A percentile compares a stretch with the other conserved stretches of the same genome.
These are phyloP conservation scores for Caenorhabditis sp. DNA, from an alignment of 2,888 invertebrate species.

Conservation along the genomic window DNA sequence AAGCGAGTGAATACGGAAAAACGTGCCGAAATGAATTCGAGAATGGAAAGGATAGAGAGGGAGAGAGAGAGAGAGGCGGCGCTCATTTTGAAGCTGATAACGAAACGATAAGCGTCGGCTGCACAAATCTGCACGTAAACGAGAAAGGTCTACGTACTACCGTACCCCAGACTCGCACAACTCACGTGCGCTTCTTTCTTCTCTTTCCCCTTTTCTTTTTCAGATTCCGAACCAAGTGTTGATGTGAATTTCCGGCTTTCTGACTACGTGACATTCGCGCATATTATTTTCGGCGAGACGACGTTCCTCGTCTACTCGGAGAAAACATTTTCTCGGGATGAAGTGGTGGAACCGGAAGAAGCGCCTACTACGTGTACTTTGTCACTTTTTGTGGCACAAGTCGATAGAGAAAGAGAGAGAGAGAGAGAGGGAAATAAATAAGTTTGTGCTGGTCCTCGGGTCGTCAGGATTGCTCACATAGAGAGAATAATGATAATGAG, in stretches of 20 bases:
- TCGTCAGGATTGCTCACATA: background rate
- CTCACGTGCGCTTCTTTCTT: background rate
- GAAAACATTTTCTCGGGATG: background rate
- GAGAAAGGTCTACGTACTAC: background rate
- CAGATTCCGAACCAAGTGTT: constrained; percentile 19
- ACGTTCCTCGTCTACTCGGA: constrained; percentile 29
- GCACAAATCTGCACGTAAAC: constrained; percentile 41
- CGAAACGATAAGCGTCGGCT: constrained; percentile 13
- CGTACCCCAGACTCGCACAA: background rate
- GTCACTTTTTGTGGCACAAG: constrained; percentile 31
- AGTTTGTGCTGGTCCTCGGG: background rate
- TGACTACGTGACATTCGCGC: constrained; percentile 41
- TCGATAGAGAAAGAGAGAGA: constrained; percentile 2
- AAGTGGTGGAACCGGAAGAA: constrained; percentile 1
- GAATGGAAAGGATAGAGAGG: constrained; percentile 17
- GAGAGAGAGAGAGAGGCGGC: background rate
- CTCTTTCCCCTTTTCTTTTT: background rate
- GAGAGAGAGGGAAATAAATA: constrained; percentile 1
- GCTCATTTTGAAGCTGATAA: constrained; percentile 24
- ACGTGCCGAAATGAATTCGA: constrained; percentile 45
- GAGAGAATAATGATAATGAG: constrained; percentile 11
- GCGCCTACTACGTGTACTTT: constrained; percentile 43
- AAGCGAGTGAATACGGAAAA: constrained; percentile 31
- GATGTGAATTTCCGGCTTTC: constrained; percentile 43
- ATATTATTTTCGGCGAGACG: constrained; percentile 14